Conservation (phyloP, 1,140 invertebrate genomes). For the Leucophenga varia region DNA sequence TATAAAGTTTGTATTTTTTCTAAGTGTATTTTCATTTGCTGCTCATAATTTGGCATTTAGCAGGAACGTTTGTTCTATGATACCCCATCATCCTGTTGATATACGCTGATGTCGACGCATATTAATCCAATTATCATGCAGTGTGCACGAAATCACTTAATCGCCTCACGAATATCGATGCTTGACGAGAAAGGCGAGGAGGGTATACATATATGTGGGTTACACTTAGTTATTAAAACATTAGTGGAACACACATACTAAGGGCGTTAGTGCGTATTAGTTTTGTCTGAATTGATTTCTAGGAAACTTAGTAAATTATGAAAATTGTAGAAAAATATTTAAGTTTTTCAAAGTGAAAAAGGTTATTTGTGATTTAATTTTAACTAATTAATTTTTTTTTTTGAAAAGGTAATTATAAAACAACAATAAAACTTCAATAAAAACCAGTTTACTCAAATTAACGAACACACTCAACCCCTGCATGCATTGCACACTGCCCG, state of each 20-base stretch:
- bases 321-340: too few species aligned
- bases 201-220: conserved; percentile 7
- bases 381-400: too few species aligned
- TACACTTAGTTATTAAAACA: conserved; percentile 16
- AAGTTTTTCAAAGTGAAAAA: too few species aligned
- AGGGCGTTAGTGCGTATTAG: neutral
- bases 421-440: too few species aligned
- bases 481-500: too few species aligned
- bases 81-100: conserved; percentile 15
- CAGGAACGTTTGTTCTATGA: conserved; percentile 2
- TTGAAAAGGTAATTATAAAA: too few species aligned
- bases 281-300: neutral
- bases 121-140: conserved; percentile 55
- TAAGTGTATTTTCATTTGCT: too few species aligned
- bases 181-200: neutral
- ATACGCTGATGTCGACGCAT: conserved; percentile 44
- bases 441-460: too few species aligned
- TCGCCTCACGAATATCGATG: conserved; percentile 34
- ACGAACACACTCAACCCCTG: too few species aligned
- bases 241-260: conserved; percentile 8
- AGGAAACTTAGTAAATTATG: too few species aligned
- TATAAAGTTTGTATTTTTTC: too few species aligned
- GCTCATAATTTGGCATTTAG: neutral
- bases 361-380: too few species aligned
- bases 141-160: conserved; percentile 51